Conservation (phyloP, 2,888 invertebrate genomes). For the Oscheius sp. region DNA sequence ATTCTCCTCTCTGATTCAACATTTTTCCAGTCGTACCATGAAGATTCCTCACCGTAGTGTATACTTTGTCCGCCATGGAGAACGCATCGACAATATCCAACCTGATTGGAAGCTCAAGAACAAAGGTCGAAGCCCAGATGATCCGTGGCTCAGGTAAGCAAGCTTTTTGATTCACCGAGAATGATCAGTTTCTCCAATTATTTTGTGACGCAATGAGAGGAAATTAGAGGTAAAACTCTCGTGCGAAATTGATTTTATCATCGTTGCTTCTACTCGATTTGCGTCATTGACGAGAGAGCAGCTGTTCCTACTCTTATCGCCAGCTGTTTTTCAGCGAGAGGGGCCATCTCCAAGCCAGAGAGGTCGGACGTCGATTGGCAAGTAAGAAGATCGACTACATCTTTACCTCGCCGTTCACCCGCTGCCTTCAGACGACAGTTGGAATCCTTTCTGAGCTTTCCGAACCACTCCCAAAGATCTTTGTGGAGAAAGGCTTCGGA, state of each 20-base stretch:
- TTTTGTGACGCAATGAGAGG: too few species aligned
- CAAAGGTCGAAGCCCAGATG: conserved; percentile 55
- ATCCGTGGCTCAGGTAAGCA: conserved; percentile 62
- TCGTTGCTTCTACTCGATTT: background rate
- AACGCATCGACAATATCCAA: conserved; percentile 65
- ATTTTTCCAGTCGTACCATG: too few species aligned
- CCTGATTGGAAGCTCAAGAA: conserved; percentile 52
- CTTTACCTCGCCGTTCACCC: conserved; percentile 63
- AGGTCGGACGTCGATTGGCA: conserved; percentile 57
- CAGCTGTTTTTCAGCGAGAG: conserved; percentile 44
- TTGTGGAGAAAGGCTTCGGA: conserved; percentile 64
- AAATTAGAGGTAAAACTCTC: too few species aligned
- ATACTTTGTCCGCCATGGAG: conserved; percentile 66
- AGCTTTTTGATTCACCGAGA: too few species aligned
- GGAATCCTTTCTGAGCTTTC: conserved; percentile 32
- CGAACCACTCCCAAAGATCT: conserved; percentile 31
- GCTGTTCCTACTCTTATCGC: background rate
- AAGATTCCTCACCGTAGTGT: conserved; percentile 39
- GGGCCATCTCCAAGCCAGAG: conserved; percentile 60
- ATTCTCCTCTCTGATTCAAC: too few species aligned
- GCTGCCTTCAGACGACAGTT: conserved; percentile 62
- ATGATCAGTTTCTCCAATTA: too few species aligned
- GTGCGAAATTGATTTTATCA: too few species aligned
- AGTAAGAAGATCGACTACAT: conserved; percentile 57
- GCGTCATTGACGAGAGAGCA: background rate